Base-by-base conservation (phyloP, 2,888 invertebrate species). In the Xiphydria camelus region DNA sequence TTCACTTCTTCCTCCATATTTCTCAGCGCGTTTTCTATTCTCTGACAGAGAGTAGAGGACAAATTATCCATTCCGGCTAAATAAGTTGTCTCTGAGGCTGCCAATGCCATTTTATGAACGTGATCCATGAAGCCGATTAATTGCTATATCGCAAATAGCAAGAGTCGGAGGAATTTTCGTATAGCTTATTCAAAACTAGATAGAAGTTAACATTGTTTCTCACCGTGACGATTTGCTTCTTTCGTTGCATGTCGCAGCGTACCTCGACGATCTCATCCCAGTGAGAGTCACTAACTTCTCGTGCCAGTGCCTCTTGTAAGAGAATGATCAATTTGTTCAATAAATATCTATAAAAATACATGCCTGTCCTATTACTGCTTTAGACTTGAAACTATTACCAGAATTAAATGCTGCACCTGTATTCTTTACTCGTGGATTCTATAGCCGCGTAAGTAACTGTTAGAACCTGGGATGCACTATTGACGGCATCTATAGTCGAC, bases 41-140 rank as follows among this genome's bases (percentile, higher is more conserved):
- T 63, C 43, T 66, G 61, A 12, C 59, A 61, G 10, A 74, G 57
- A 3, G 62, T 60, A 35, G 52, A 58, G 7, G 68, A 66, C 41
- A 74, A 57, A 54, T 58, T 71, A 26, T 74, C 73, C 70, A 74
- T 60, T n/a, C 68, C 71, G 5, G 65, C 62, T 33, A 69, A 54
- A 22, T 62, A 71, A 60, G 68, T 62, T 20, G 72, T 58, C 55
- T 70, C 66, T 3, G 68, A 61, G n/a, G 65, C 62, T 10, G 73
- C 63, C 38, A 53, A 57, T 47, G 66, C 72, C 68, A 73, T 64
- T 62, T 64, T 72, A 41, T 69, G 68, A 6, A 71, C 63, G 53
- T 68, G 63, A 19, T 73, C 64, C 66, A 74, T 62, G 40, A 66
- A 68, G 3, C 53, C 55, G 29, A 65, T 49, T 26, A 74, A 52